Evolutionary conservation across 2,113 vertebrate genomes (phyloP).

Genomic region (Phodopus roborovskii): DNA sequence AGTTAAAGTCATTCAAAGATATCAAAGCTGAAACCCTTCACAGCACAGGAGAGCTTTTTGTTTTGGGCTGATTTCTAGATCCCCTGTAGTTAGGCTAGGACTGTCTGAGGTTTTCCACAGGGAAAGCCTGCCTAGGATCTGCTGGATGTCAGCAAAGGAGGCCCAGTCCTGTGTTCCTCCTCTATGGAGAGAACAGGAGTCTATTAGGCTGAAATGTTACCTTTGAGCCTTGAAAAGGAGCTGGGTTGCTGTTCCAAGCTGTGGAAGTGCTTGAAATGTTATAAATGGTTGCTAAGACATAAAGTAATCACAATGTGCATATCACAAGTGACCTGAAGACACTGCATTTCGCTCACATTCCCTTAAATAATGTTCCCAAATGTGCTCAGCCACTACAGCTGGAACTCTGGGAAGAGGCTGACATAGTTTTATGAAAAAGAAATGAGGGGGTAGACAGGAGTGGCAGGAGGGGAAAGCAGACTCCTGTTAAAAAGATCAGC

Average conservation of each 20-base stretch:
- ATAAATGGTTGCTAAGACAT: constrained; percentile 78
- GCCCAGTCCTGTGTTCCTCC: constrained; percentile 12
- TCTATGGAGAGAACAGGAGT: constrained; percentile 27
- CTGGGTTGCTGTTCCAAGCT: constrained; percentile 65
- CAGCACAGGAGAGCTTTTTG: constrained; percentile 46
- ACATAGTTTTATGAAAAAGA: constrained; percentile 77
- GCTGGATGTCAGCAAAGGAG: constrained; percentile 50
- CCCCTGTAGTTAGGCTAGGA: constrained; percentile 41
- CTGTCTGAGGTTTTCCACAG: not conserved
- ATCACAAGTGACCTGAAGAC: constrained; percentile 83
- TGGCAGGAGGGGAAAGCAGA: constrained; percentile 74
- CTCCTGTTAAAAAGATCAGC: constrained; percentile 80
- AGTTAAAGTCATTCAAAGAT: constrained; percentile 14
- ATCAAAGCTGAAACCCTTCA: constrained; percentile 80
- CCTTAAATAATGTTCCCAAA: constrained; percentile 83
- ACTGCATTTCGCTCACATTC: constrained; percentile 80
- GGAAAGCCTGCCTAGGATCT: constrained; percentile 33
- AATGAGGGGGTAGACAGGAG: not conserved
- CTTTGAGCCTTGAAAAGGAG: constrained; percentile 58
- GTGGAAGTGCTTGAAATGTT: constrained; percentile 76
- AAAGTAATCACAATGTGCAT: constrained; percentile 82
- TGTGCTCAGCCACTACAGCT: constrained; percentile 75
- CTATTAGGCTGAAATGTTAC: not conserved
- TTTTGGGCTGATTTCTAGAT: constrained; percentile 71
- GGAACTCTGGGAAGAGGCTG: constrained; percentile 65